phyloP scores from a whole-genome alignment of 2,888 invertebrate species.

The Melanchra persicariae region DNA sequence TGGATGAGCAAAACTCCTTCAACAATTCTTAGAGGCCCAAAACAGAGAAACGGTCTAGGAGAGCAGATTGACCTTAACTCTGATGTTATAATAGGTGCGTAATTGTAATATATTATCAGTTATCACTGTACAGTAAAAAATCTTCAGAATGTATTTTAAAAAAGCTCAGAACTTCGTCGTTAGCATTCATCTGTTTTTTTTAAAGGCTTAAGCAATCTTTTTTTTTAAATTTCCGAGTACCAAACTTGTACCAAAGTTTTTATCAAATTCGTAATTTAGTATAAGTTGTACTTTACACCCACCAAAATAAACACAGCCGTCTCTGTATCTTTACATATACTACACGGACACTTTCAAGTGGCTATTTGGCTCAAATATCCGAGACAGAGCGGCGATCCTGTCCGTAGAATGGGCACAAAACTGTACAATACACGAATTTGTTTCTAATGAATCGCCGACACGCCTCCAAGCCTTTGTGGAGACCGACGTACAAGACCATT shows the following conservation, averaged over 20 bases:
- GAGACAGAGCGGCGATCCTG: conserved; percentile 68
- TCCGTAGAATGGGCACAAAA: conserved; percentile 70
- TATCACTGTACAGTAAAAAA: no score
- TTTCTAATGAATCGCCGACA: conserved; percentile 79
- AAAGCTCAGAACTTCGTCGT: no score
- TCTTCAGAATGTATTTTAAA: no score
- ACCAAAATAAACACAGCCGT: not conserved
- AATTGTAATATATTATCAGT: no score
- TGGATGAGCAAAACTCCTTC: not conserved
- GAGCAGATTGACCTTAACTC: not conserved
- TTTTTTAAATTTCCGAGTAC: no score
- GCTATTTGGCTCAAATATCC: conserved; percentile 54
- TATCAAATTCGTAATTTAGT: not conserved
- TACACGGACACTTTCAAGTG: conserved; percentile 42
- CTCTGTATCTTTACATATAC: conserved; percentile 52
- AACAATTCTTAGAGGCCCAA: not conserved
- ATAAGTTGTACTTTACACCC: not conserved
- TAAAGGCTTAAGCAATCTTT: no score
- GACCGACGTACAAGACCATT: conserved; percentile 42
- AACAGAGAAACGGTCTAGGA: not conserved
- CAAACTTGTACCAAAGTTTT: not conserved
- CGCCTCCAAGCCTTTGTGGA: conserved; percentile 68
- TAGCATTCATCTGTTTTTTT: no score
- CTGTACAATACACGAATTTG: conserved; percentile 79
- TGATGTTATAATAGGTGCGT: no score